Evolutionary conservation across 1,140 invertebrate genomes (phyloP), one percentile per base, ranked within the genome.

Genomic region (Plectrocnemia conspersa): DNA sequence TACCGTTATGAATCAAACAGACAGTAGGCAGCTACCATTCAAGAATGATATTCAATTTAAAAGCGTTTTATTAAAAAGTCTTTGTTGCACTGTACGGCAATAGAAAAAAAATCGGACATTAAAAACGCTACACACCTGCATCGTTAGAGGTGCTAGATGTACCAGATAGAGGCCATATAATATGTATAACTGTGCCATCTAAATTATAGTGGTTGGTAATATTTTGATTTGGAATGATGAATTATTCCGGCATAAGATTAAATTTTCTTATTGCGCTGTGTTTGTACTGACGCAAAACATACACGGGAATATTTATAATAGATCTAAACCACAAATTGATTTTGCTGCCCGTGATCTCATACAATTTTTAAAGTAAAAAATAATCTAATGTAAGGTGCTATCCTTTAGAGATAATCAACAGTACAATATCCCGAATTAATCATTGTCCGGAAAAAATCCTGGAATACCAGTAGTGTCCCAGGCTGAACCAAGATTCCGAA

Each of bases 11-110:
- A 50, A 47, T 49, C 25, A 49, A 35, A 23, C 25, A 45, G 47
- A 22, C 25, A 18, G 38, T 24, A 44, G 38, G 16, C 40, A 36
- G 55, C 48, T 29, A 44, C 24, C 38, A 50, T 49, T 46, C 48
- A 57, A 24, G 47, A 52, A 36, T 58, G 56, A 58, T 58, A 58
- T 58, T 58, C 56, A 58, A 58, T 58, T 58, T 58, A 46, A 50
- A 48, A 53, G 15, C 49, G 45, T 53, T 58, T 58, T 58, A 58
- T 58, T 54, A 58, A 25, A 45, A 40, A 25, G 22, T 50, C 49
- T 58, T 54, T 58, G 49, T 58, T 50, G 19, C 25, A 21, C 6
- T 7, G 16, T 16, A 38, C 35, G 21, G 16, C 7, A 42, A 29
- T 29, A 29, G 27, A 29, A 29, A 29, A 56, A 58, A 53, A 25